Evolutionary conservation across 2,113 vertebrate species (phyloP).

Genomic region (Gulo gulo): DNA sequence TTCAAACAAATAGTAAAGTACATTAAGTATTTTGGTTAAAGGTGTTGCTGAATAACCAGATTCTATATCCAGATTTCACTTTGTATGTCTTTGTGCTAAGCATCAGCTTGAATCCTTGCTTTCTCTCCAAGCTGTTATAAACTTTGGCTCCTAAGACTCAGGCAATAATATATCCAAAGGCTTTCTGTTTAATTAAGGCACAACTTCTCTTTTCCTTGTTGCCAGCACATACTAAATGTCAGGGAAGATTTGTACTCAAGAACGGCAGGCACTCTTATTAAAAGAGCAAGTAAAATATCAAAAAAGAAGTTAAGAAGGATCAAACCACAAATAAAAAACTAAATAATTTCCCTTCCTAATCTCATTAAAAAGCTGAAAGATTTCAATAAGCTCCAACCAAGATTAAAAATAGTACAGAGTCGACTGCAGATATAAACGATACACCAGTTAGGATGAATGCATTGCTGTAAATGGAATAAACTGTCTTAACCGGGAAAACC

Average conservation of each 20-base stretch:
- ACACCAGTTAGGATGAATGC: not conserved
- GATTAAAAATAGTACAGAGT: constrained; percentile 42
- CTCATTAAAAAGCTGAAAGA: not conserved
- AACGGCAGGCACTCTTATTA: not conserved
- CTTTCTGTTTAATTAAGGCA: not conserved
- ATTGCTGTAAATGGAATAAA: constrained; percentile 2
- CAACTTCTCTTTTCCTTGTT: not conserved
- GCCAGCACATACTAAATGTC: not conserved
- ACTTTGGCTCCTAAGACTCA: not conserved
- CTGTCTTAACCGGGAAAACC: not conserved
- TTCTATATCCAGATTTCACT: not conserved
- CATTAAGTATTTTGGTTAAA: not conserved
- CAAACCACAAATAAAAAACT: not conserved
- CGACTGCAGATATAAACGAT: not conserved
- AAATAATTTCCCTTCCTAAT: not conserved
- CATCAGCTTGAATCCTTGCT: not conserved
- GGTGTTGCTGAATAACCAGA: not conserved
- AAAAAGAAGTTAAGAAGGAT: not conserved
- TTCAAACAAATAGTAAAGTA: not conserved
- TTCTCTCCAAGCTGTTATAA: not conserved
- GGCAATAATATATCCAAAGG: not conserved
- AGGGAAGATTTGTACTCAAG: not conserved
- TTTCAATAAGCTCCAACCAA: not conserved
- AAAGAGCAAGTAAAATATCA: not conserved
- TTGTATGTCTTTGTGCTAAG: not conserved